Conservation (phyloP, 2,797 vertebrate genomes). For the Synaphobranchus kaupii region DNA sequence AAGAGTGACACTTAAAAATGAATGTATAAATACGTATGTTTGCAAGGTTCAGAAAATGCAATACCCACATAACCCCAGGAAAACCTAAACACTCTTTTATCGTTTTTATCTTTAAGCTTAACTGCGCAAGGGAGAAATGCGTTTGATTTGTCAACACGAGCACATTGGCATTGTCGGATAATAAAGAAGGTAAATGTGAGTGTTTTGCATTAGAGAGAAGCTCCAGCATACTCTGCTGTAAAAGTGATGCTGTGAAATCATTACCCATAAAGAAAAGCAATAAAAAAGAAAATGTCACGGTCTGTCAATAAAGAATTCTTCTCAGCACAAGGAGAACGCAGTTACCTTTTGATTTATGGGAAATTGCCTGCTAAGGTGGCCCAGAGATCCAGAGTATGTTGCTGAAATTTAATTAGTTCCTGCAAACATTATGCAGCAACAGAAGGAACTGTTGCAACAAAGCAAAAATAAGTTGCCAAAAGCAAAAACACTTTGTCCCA, state of each 20-base stretch:
- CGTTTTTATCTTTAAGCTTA: neutral
- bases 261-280: constrained; percentile 13
- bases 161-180: neutral
- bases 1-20: neutral
- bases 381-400: neutral
- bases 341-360: constrained; percentile 19
- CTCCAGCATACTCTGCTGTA: neutral
- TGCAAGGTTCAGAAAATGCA: neutral
- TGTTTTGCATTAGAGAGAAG: neutral
- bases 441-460: constrained; percentile 9
- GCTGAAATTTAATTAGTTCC: constrained; percentile 16
- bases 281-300: constrained; percentile 2
- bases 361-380: neutral
- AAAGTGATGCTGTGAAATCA: constrained; percentile 1
- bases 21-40: neutral
- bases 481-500: neutral
- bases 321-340: neutral
- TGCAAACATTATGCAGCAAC: neutral
- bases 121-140: neutral
- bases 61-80: neutral
- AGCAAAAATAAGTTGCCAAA: neutral
- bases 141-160: neutral
- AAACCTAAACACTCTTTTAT: neutral
- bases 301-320: neutral
- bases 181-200: constrained; percentile 3